Percentiles rank a stretch among this genome's conserved stretches.
These are phyloP conservation scores for Odobenus rosmarus DNA, from an alignment of 2,113 vertebrate species.

Conservation along the genomic window DNA sequence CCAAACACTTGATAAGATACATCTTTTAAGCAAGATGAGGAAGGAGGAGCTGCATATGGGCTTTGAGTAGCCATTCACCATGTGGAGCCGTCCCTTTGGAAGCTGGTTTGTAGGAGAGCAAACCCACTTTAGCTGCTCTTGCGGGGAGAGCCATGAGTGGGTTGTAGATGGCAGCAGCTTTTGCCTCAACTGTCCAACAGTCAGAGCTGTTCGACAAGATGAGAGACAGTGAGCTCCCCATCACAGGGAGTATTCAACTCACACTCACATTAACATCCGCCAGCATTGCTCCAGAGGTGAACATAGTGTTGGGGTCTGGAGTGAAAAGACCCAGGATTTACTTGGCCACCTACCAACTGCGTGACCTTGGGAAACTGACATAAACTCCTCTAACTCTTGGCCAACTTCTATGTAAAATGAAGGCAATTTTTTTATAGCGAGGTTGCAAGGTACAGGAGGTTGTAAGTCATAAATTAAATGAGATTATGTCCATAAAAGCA, in stretches of 20 bases:
- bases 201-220: neutral
- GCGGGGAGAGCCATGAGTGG: fast-evolving
- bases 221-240: neutral
- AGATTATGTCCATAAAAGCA: slow-evolving; percentile 2
- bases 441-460: neutral
- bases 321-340: neutral
- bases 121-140: neutral
- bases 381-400: no score
- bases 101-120: neutral
- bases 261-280: neutral
- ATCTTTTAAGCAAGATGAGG: neutral
- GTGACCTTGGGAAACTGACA: neutral
- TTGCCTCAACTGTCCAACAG: neutral
- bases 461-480: neutral
- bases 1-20: neutral
- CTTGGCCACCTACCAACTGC: no score
- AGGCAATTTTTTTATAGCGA: neutral
- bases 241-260: neutral
- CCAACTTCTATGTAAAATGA: neutral
- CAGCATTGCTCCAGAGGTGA: neutral
- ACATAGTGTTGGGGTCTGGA: fast-evolving
- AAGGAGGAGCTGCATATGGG: fast-evolving
- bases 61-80: fast-evolving
- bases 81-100: neutral
- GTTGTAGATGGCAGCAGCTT: no score